phyloP scores from a whole-genome alignment of 2,888 invertebrate species.

The Lysandra bellargus region DNA sequence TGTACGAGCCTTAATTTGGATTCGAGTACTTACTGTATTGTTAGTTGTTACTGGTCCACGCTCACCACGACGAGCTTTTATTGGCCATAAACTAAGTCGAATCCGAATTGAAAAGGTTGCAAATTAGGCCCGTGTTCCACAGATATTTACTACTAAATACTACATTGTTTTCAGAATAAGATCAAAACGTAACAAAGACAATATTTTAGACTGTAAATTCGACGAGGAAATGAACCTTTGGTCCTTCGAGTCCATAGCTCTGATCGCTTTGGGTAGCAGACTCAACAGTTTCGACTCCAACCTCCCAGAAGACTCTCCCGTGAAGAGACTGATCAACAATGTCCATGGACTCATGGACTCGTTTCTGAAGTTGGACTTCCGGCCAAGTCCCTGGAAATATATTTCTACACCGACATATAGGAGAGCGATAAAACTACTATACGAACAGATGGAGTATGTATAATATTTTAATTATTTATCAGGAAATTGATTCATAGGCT shows the following conservation, averaged over 20 bases:
- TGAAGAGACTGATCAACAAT: slow-evolving; percentile 55
- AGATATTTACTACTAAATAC: not conserved
- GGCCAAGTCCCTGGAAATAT: slow-evolving; percentile 56
- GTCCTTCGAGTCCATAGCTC: slow-evolving; percentile 80
- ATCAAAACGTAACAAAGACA: slow-evolving; percentile 67
- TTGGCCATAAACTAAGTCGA: too few species aligned
- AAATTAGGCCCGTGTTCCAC: too few species aligned
- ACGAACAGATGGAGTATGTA: slow-evolving; percentile 55
- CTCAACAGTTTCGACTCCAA: slow-evolving; percentile 60
- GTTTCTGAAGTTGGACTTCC: slow-evolving; percentile 56
- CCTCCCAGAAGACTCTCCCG: slow-evolving; percentile 58
- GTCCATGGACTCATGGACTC: slow-evolving; percentile 55
- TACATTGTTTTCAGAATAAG: slow-evolving; percentile 67
- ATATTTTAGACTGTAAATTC: slow-evolving; percentile 79
- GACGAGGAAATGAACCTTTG: slow-evolving; percentile 81
- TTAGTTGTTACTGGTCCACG: too few species aligned
- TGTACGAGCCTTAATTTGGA: too few species aligned
- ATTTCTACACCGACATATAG: slow-evolving; percentile 54
- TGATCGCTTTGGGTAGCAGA: slow-evolving; percentile 63
- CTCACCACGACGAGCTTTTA: too few species aligned
- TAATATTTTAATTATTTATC: not conserved
- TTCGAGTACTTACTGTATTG: too few species aligned
- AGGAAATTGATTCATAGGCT: not conserved
- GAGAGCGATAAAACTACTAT: slow-evolving; percentile 51
- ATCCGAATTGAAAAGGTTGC: too few species aligned